Evolutionary conservation across 1,140 invertebrate genomes (phyloP), one percentile per base, ranked within the genome.

Genomic region (Parapsyche elsis): DNA sequence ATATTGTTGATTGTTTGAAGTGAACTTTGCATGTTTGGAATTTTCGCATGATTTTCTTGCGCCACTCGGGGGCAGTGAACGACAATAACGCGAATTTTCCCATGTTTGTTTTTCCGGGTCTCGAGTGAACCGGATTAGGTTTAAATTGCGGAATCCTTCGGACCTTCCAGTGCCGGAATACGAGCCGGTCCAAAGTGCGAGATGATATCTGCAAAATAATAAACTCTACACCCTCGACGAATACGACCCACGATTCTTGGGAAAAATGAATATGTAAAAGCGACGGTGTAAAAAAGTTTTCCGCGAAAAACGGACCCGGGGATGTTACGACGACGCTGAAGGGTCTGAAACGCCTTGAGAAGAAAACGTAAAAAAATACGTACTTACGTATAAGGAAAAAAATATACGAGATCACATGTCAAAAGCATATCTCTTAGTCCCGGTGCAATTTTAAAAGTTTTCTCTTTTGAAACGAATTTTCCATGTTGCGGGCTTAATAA

Each of bases 221-320:
- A 71, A 38, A 71, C 21, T 26, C 70, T n/a, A 26, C 64, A 21
- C 59, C 64, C 64, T 10, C 64, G 64, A 21, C 64, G 64, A 67
- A 67, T 24, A 53, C 16, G 12, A 24, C 64, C 14, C 23, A 23
- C 30, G 30, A 4, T 38, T 7, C 73, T 23, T 4, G 49, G 10
- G 44, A 57, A 71, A 38, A 75, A 75, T 75, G 73, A 75, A 75
- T 75, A 75, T 75, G 73, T 75, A 75, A 75, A 73, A 49, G 49
- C 44, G 49, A 49, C 21, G 49, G 12, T 2, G 49, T 7, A 46
- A 53, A 75, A 75, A 49, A 75, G 57, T 1, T 75, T 75, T 75
- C 73, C 46, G 49, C 45, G 12, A 71, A 71, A 26, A 71, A 71
- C 21, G 61, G 61, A 67, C 70, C 70, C 21, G 70, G n/a, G 30